Base-by-base conservation (phyloP, 2,113 vertebrate genomes). In the Hymenochirus boettgeri region DNA sequence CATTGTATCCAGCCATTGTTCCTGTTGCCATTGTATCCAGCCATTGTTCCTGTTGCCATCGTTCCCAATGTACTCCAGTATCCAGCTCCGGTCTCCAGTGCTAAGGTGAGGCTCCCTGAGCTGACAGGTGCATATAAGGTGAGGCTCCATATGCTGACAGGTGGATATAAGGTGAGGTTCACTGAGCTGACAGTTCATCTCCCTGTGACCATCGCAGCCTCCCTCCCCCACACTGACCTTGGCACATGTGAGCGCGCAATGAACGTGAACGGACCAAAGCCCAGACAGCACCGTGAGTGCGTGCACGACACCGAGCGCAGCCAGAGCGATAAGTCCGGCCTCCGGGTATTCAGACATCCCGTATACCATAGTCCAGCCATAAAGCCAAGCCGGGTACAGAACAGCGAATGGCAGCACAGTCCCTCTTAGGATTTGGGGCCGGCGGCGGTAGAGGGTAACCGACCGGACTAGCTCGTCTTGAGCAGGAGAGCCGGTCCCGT, bases 201-300 rank as follows among this genome's bases (percentile, higher is more conserved):
- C n/a, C n/a, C n/a, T n/a, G n/a, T n/a, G n/a, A n/a, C 25, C 10
- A 19, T 11, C 13, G 22, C 10, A 18, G 18, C 1, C 19, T 35
- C 1, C 1, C 1, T 11, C 6, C 57, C 19, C 2, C 4, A n/a
- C 70, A 79, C 82, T 89, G 86, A 98, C 95, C 91, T 91, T 90
- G 4, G 82, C 84, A 74, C 95, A 98, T 75, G 92, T 96, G 74
- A 98, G 90, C 79, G 87, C 91, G 77, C 95, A 97, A 75, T 95
- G 92, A 73, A 91, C 93, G 80, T 96, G 92, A 79, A 98, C 95
- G 46, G 94, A 97, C 95, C 95, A 98, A 72, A 96, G 92, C 22
- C 95, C 94, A 11, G 94, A 95, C 1, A 98, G 87, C 4, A 88
- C 86, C 48, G 94, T 97, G 64, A 98, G 92, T 73, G 94, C 83